These are phyloP conservation scores for Apis dorsata DNA, from an alignment of 1,140 invertebrate species.

Conservation along the genomic window DNA sequence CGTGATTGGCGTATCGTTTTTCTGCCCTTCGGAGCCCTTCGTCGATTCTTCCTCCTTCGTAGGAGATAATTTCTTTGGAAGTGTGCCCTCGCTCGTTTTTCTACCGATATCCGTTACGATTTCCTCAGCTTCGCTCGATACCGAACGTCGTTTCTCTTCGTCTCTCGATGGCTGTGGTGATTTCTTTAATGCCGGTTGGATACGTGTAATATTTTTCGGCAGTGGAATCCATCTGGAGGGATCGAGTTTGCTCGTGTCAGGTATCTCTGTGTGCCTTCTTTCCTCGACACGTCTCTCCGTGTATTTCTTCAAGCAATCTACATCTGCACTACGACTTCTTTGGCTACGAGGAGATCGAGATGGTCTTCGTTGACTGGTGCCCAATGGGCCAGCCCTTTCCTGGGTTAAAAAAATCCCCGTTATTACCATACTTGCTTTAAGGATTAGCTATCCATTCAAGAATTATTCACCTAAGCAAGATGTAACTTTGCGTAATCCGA, in stretches of 20 bases:
- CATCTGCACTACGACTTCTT: conserved; percentile 72
- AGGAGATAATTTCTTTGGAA: conserved; percentile 27
- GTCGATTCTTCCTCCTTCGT: conserved; percentile 25
- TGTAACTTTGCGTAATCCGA: conserved; percentile 78
- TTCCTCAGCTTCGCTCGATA: neutral
- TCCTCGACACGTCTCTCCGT: conserved; percentile 70
- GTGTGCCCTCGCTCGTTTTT: neutral
- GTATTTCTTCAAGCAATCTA: conserved; percentile 73
- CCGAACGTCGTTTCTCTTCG: conserved; percentile 32
- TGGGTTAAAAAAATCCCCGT: conserved; percentile 21
- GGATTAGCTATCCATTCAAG: neutral
- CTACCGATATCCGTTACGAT: neutral
- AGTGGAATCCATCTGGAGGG: conserved; percentile 64
- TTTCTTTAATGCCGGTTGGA: conserved; percentile 48
- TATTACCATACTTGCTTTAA: too few relatives aligned
- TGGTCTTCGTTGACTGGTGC: conserved; percentile 68
- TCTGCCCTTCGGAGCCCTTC: neutral
- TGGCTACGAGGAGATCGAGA: conserved; percentile 73
- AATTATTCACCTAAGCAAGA: conserved; percentile 70
- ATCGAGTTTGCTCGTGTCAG: conserved; percentile 58
- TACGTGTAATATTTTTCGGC: conserved; percentile 37
- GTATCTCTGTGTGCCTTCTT: conserved; percentile 68
- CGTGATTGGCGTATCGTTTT: conserved; percentile 4
- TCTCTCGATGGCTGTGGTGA: conserved; percentile 1
- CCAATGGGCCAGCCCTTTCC: conserved; percentile 71